A percentile compares a stretch with the other conserved stretches of the same genome.
phyloP scores from a whole-genome alignment of 2,888 invertebrate species.

The Pyrocoelia pectoralis region DNA sequence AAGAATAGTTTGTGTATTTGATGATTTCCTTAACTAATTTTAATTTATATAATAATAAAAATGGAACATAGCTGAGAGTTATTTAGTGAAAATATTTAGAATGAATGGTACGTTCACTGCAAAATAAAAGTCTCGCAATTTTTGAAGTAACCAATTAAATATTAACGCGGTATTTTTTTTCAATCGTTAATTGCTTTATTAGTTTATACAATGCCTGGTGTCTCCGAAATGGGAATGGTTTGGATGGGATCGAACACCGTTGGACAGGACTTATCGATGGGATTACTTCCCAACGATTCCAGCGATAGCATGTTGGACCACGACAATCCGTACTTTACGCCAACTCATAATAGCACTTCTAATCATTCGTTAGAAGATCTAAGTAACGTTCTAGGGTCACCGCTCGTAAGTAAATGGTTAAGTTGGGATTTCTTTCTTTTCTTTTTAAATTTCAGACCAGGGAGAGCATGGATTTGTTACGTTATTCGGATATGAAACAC shows the following conservation, averaged over 20 bases:
- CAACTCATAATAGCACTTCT: slow-evolving; percentile 59
- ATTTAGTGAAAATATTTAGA: slow-evolving; percentile 12
- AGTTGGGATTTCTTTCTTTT: background rate
- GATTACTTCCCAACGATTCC: slow-evolving; percentile 54
- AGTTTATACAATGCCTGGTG: slow-evolving; percentile 63
- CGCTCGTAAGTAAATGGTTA: slow-evolving; percentile 59
- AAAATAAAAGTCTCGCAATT: background rate
- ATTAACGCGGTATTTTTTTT: slow-evolving; percentile 3
- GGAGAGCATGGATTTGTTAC: slow-evolving; percentile 59
- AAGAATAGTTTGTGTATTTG: slow-evolving; percentile 1
- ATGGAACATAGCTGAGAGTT: slow-evolving; percentile 28
- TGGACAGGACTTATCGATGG: slow-evolving; percentile 62
- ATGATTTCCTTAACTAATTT: background rate
- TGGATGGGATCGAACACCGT: slow-evolving; percentile 72
- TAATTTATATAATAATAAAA: slow-evolving; percentile 23
- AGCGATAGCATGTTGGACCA: slow-evolving; percentile 58
- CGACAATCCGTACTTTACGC: slow-evolving; percentile 59
- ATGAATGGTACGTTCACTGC: slow-evolving; percentile 25
- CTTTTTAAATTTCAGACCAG: slow-evolving; percentile 51
- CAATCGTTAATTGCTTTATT: too few species aligned
- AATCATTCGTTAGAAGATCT: slow-evolving; percentile 64
- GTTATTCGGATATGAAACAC: slow-evolving; percentile 57
- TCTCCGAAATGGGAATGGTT: slow-evolving; percentile 70
- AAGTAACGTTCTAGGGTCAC: slow-evolving; percentile 59
- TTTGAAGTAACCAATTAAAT: background rate